These are phyloP conservation scores for Distichodus sexfasciatus DNA, from an alignment of 2,797 vertebrate genomes.

Conservation along the genomic window DNA sequence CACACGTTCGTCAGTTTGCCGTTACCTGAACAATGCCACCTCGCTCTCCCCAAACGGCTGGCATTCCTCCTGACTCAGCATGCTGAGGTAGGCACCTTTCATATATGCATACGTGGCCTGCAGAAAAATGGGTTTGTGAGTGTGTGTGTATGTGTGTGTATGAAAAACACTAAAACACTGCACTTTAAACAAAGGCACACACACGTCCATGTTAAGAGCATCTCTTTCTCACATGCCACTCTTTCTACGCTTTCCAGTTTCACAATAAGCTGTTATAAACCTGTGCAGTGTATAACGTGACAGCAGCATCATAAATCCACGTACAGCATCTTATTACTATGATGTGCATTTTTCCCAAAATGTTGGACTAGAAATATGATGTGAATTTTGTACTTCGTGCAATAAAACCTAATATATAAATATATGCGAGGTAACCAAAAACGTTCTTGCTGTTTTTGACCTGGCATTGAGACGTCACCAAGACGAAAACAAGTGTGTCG, in stretches of 20 bases:
- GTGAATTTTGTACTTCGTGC: too few relatives aligned
- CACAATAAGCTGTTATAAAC: not conserved
- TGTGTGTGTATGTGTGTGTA: too few relatives aligned
- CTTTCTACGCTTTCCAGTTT: not conserved
- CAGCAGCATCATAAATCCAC: too few relatives aligned
- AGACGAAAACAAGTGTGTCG: too few relatives aligned
- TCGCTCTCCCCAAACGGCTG: constrained; percentile 88
- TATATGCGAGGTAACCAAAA: too few relatives aligned
- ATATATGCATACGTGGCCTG: constrained; percentile 96
- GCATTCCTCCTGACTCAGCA: constrained; percentile 87
- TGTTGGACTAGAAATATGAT: too few relatives aligned
- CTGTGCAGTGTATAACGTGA: too few relatives aligned
- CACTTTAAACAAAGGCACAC: constrained; percentile 39
- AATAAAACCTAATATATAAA: too few relatives aligned
- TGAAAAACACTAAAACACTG: constrained; percentile 27
- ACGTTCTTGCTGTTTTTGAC: too few relatives aligned
- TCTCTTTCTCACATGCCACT: constrained; percentile 8
- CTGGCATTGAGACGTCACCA: too few relatives aligned
- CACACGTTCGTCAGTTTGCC: not conserved
- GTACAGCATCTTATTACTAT: too few relatives aligned
- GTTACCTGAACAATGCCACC: constrained; percentile 88
- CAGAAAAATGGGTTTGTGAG: constrained; percentile 17
- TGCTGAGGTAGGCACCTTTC: constrained; percentile 98
- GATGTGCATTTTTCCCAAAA: too few relatives aligned
- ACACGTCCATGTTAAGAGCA: constrained; percentile 3